A percentile compares a stretch with the other conserved stretches of the same genome.
These are phyloP conservation scores for Premnoplex brunnescens DNA, from an alignment of 2,797 vertebrate genomes.

Conservation along the genomic window DNA sequence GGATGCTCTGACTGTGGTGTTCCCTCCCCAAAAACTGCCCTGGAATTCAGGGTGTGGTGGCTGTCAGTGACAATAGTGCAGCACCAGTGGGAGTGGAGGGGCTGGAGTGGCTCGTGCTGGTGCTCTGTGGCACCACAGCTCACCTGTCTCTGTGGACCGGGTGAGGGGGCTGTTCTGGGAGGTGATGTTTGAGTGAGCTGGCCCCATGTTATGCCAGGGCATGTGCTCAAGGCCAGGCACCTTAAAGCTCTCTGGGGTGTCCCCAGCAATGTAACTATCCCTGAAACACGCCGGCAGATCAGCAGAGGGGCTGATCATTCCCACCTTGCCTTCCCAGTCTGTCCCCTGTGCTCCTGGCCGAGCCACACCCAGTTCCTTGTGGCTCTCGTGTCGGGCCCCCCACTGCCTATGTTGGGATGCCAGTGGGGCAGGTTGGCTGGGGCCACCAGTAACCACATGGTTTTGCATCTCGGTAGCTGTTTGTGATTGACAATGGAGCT, in stretches of 20 bases:
- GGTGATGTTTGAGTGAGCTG: background rate
- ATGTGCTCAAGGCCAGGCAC: background rate
- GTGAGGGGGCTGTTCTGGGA: background rate
- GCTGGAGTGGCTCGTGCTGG: background rate
- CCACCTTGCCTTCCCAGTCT: background rate
- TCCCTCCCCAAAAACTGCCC: background rate
- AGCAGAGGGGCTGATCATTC: background rate
- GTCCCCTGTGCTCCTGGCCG: background rate
- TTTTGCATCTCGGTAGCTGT: constrained; percentile 78
- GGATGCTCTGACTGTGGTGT: background rate
- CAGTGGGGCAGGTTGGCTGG: background rate
- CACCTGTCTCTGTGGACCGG: background rate
- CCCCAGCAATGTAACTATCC: accelerated
- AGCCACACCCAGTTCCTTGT: background rate
- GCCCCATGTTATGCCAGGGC: background rate
- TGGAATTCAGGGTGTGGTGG: background rate
- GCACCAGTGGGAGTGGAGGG: background rate
- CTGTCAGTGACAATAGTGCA: background rate
- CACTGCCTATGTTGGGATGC: background rate
- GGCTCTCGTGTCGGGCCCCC: background rate
- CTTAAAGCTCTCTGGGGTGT: background rate
- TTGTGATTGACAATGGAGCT: constrained; percentile 96
- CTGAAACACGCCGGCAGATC: background rate
- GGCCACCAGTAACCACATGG: accelerated
- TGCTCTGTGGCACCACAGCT: background rate